Percentiles rank a stretch among this genome's conserved stretches.
phyloP scores from a whole-genome alignment of 2,888 invertebrate species.

The Reticulitermes lucifugus region DNA sequence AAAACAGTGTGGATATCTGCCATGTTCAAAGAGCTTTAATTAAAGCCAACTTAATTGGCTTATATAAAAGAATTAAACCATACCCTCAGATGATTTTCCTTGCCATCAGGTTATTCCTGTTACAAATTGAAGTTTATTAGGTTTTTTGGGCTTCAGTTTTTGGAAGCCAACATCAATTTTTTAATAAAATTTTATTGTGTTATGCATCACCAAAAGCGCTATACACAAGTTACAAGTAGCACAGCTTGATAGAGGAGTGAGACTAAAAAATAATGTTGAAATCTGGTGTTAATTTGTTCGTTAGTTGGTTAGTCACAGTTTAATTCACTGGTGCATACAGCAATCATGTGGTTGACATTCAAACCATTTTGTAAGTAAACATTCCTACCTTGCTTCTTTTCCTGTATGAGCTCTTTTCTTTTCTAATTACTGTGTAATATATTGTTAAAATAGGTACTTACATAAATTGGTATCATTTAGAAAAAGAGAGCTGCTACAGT shows the following conservation, averaged over 20 bases:
- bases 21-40: constrained; percentile 24
- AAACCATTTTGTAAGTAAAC: too few relatives aligned
- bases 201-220: not conserved
- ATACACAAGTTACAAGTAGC: not conserved
- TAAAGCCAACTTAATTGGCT: not conserved
- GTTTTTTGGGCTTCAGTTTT: not conserved
- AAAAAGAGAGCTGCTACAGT: too few relatives aligned
- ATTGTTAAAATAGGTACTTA: too few relatives aligned
- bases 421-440: too few relatives aligned
- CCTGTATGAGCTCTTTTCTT: too few relatives aligned
- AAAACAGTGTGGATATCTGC: not conserved
- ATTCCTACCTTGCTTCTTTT: too few relatives aligned
- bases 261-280: too few relatives aligned
- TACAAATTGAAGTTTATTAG: not conserved
- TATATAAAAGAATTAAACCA: not conserved
- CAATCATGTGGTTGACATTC: too few relatives aligned
- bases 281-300: too few relatives aligned
- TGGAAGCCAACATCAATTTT: not conserved
- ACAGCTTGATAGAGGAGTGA: not conserved
- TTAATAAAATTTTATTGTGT: not conserved
- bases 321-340: too few relatives aligned
- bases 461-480: too few relatives aligned
- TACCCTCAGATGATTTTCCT: not conserved
- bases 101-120: not conserved
- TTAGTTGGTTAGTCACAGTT: too few relatives aligned